These are phyloP conservation scores for Operophtera brumata DNA, from an alignment of 2,888 invertebrate species.

Conservation along the genomic window DNA sequence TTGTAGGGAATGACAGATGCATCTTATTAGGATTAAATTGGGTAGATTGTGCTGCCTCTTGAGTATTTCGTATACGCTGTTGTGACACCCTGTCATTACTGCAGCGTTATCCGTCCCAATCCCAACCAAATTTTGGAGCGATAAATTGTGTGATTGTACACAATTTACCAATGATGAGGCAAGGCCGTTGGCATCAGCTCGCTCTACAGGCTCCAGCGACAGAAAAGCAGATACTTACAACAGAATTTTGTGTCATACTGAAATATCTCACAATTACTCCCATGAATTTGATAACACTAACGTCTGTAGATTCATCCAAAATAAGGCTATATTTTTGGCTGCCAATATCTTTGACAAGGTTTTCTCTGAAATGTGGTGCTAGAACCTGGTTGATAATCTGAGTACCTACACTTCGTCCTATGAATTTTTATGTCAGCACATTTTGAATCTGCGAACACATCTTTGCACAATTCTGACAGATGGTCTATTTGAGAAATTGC, in stretches of 20 bases:
- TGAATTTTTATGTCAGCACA: conserved; percentile 17
- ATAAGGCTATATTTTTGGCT: conserved; percentile 13
- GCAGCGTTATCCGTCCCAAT: conserved; percentile 45
- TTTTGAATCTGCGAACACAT: conserved; percentile 6
- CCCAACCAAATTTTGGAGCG: conserved; percentile 34
- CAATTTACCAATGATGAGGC: conserved; percentile 1
- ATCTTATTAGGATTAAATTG: conserved; percentile 34
- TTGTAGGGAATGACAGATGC: conserved; percentile 22
- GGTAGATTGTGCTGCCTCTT: conserved; percentile 27
- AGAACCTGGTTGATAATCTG: conserved; percentile 24
- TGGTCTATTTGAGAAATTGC: background rate
- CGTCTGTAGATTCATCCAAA: conserved; percentile 24
- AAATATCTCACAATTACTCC: conserved; percentile 23
- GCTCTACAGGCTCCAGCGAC: conserved; percentile 7
- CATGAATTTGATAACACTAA: conserved; percentile 20
- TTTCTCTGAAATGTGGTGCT: conserved; percentile 19
- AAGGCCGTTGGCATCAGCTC: conserved; percentile 10
- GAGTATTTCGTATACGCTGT: conserved; percentile 37
- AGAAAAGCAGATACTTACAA: conserved; percentile 14
- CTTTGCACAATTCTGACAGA: background rate
- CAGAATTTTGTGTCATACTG: conserved; percentile 10
- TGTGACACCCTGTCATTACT: conserved; percentile 44
- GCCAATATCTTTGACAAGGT: conserved; percentile 20
- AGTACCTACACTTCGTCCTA: conserved; percentile 27
- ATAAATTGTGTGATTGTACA: conserved; percentile 10